Evolutionary conservation across 2,888 invertebrate species (phyloP).

Genomic region (Epiblema foenella): DNA sequence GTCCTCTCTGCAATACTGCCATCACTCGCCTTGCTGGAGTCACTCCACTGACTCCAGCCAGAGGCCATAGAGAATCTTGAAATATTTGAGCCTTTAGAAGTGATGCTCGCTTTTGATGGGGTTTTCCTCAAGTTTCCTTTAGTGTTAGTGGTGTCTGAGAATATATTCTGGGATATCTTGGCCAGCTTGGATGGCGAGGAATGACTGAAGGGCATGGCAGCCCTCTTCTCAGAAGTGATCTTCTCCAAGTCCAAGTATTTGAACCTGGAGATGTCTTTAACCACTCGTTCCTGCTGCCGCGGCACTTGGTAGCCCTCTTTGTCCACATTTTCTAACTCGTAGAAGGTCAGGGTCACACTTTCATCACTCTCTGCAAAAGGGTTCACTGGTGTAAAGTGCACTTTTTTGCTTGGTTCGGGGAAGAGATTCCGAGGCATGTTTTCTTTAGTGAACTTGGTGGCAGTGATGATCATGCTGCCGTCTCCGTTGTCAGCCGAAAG

Average conservation of each 20-base stretch:
- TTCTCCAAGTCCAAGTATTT: slow-evolving; percentile 77
- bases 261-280: slow-evolving; percentile 73
- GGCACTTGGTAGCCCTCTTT: slow-evolving; percentile 62
- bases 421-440: slow-evolving; percentile 79
- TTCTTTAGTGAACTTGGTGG: slow-evolving; percentile 76
- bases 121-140: slow-evolving; percentile 65
- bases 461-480: slow-evolving; percentile 81
- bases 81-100: slow-evolving; percentile 66
- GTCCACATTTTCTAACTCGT: slow-evolving; percentile 73
- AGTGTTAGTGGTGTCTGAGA: slow-evolving; percentile 69
- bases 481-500: slow-evolving; percentile 85
- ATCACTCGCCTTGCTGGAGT: slow-evolving; percentile 61
- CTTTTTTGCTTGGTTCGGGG: slow-evolving; percentile 74
- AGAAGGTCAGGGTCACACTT: slow-evolving; percentile 79
- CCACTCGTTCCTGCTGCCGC: slow-evolving; percentile 50
- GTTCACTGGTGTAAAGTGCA: slow-evolving; percentile 76
- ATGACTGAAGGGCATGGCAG: slow-evolving; percentile 66
- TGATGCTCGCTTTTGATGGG: slow-evolving; percentile 74
- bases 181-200: slow-evolving; percentile 78
- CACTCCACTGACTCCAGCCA: slow-evolving; percentile 68
- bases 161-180: slow-evolving; percentile 62
- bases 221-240: slow-evolving; percentile 68
- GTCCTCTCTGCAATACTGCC: slow-evolving; percentile 61
- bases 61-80: slow-evolving; percentile 67
- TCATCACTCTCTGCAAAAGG: slow-evolving; percentile 81